Conservation (phyloP, 2,888 invertebrate species). For the Auanema sp. region DNA sequence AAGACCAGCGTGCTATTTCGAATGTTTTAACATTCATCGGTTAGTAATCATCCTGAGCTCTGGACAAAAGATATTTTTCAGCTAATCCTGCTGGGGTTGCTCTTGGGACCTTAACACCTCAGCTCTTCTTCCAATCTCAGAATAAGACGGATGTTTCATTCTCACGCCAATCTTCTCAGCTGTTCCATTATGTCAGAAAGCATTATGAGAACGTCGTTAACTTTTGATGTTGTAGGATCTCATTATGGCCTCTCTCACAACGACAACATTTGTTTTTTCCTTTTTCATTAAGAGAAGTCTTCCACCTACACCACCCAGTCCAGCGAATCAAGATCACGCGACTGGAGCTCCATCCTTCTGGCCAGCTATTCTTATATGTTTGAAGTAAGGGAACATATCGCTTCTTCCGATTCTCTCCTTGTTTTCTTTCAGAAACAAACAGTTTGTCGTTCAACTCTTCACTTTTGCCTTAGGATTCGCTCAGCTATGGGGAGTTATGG, state of each 20-base stretch:
- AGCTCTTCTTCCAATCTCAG: slow-evolving; percentile 32
- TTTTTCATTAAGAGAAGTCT: slow-evolving; percentile 25
- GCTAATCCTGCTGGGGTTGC: slow-evolving; percentile 61
- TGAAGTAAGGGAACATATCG: slow-evolving; percentile 20
- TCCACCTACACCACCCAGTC: slow-evolving; percentile 59
- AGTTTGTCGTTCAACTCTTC: slow-evolving; percentile 56
- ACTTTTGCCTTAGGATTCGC: slow-evolving; percentile 54
- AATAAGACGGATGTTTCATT: not conserved
- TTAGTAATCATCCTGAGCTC: slow-evolving; percentile 13
- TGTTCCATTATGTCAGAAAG: slow-evolving; percentile 29
- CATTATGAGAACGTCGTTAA: not conserved
- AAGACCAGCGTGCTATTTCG: slow-evolving; percentile 58
- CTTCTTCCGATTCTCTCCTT: not conserved
- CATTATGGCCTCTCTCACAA: slow-evolving; percentile 31
- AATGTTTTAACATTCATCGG: slow-evolving; percentile 60
- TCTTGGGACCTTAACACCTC: slow-evolving; percentile 52
- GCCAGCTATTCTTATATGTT: slow-evolving; percentile 27
- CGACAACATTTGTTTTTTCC: slow-evolving; percentile 30
- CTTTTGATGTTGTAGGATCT: slow-evolving; percentile 25
- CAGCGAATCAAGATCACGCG: slow-evolving; percentile 47
- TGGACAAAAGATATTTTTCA: slow-evolving; percentile 23
- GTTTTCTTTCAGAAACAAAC: slow-evolving; percentile 23
- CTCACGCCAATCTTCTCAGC: slow-evolving; percentile 17
- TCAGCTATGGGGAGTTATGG: slow-evolving; percentile 46
- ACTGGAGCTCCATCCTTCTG: slow-evolving; percentile 34